Evolutionary conservation across 2,113 vertebrate genomes (phyloP), one percentile per base, ranked within the genome.

Genomic region (Pseudopodoces humilis): DNA sequence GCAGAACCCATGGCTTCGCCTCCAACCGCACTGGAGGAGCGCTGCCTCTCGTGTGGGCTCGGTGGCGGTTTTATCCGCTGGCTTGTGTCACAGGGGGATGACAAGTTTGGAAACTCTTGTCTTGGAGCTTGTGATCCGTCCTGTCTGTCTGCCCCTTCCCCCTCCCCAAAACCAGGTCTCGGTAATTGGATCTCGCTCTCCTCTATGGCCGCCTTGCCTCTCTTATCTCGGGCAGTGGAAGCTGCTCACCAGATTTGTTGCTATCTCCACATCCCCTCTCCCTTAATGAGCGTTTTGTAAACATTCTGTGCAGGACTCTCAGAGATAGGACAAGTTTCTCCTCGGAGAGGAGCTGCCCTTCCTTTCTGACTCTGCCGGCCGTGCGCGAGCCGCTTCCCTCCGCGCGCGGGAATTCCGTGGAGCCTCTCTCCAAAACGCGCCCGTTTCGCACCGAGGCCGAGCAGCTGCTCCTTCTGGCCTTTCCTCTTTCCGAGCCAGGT

Each of bases 241-340:
- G 98, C 98, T 98, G 98, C 97, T 97, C 98, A 98, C 98, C 98
- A 98, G 98, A 98, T 98, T 99, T 94, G 98, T 98, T 97, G 97
- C 99, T 99, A 99, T 99, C 99, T 99, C 92, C 72, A 98, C 98
- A 97, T 97, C 96, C 98, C 94, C 98, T 98, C 98, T 98, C 98
- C 98, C 98, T 99, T 99, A 99, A 99, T 99, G 99, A 99, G 99
- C 98, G 94, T 98, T 99, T 99, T 99, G 98, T 99, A 99, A 99
- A 99, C 99, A 99, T 98, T 98, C 97, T 98, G 98, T 83, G 63
- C 97, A 93, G 98, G 98, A 98, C 98, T 98, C 98, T 97, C 96
- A 96, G 96, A 98, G 98, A 98, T 98, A 98, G 98, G 97, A 97
- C 91, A 96, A 97, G 98, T 98, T 98, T 98, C 96, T 97, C 78